phyloP scores from a whole-genome alignment of 1,140 invertebrate genomes.

The Choristoneura fumiferana region DNA sequence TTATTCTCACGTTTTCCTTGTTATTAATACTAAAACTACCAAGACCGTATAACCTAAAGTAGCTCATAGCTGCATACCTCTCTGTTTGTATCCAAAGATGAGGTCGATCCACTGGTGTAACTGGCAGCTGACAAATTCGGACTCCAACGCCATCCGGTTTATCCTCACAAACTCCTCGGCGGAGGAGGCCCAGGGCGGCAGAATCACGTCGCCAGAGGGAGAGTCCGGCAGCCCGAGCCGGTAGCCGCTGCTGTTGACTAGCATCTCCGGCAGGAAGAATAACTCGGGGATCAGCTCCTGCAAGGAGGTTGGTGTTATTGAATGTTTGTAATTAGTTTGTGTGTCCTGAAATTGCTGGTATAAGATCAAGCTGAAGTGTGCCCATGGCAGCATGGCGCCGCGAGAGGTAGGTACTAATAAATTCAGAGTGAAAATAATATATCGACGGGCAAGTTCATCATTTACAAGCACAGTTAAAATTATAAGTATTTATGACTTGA shows the following conservation, averaged over 20 bases:
- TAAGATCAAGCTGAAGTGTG: too few species aligned
- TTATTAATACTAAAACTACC: too few species aligned
- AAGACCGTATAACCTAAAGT: too few species aligned
- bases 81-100: conserved; percentile 99
- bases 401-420: too few species aligned
- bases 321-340: too few species aligned
- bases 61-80: conserved; percentile 92
- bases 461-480: too few species aligned
- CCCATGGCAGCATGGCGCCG: too few species aligned
- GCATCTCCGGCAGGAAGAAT: conserved; percentile 99
- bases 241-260: conserved; percentile 93
- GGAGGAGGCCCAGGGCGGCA: conserved; percentile 97
- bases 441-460: too few species aligned
- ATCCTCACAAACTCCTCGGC: conserved; percentile 98
- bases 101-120: conserved; percentile 99
- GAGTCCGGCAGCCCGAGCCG: conserved; percentile 92
- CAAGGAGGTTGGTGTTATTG: not conserved
- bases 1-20: too few species aligned
- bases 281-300: conserved; percentile 99
- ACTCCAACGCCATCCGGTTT: conserved; percentile 99
- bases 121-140: conserved; percentile 99
- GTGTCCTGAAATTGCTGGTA: not conserved
- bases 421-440: too few species aligned
- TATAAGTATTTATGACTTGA: too few species aligned
- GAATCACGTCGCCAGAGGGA: conserved; percentile 90